These are phyloP conservation scores for Antheraea pernyi DNA, from an alignment of 1,140 invertebrate species.

Conservation along the genomic window DNA sequence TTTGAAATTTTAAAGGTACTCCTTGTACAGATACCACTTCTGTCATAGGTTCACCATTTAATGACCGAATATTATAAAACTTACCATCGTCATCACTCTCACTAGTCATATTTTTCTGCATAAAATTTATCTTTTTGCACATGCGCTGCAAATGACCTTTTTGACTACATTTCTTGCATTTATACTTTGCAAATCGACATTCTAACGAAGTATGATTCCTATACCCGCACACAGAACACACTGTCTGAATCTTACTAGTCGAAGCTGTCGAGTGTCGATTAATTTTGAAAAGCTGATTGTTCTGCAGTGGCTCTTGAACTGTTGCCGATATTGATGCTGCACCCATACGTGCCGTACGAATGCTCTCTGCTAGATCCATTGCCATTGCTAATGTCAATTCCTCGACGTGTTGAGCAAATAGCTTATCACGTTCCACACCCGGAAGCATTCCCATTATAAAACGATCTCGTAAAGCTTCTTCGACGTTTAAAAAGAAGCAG, in stretches of 20 bases:
- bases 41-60: constrained; percentile 19
- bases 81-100: constrained; percentile 30
- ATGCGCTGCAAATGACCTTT: constrained; percentile 24
- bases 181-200: constrained; percentile 35
- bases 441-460: constrained; percentile 19
- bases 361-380: constrained; percentile 33
- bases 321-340: not conserved
- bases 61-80: constrained; percentile 25
- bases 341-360: constrained; percentile 25
- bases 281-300: constrained; percentile 2
- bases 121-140: constrained; percentile 24
- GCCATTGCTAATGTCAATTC: constrained; percentile 27
- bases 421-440: constrained; percentile 29
- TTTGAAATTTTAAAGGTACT: constrained; percentile 20
- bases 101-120: constrained; percentile 9
- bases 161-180: constrained; percentile 33
- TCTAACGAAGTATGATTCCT: constrained; percentile 20
- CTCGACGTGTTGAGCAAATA: constrained; percentile 24
- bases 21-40: constrained; percentile 16
- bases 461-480: constrained; percentile 20
- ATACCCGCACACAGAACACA: constrained; percentile 28
- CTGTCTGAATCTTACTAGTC: not conserved
- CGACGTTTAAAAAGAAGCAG: constrained; percentile 29
- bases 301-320: not conserved
- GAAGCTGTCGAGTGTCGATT: no score